phyloP scores from a whole-genome alignment of 2,888 invertebrate genomes.

The Diabrotica balteata region DNA sequence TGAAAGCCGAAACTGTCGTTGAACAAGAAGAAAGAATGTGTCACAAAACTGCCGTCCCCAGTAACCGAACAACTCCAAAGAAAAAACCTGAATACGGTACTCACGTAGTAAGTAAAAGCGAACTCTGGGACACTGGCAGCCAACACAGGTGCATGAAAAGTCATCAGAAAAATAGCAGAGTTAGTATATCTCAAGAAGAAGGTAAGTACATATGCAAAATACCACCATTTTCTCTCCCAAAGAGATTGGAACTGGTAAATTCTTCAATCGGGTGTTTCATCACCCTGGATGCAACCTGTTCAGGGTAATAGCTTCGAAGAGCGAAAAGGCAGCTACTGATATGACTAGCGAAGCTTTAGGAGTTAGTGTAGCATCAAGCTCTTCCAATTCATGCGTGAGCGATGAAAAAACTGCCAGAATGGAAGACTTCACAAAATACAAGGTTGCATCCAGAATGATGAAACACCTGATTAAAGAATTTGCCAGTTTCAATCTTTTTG shows the following conservation, averaged over 20 bases:
- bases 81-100: constrained; percentile 61
- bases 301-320: constrained; percentile 91
- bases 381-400: constrained; percentile 95
- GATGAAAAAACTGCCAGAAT: constrained; percentile 94
- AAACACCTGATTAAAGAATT: constrained; percentile 97
- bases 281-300: no score
- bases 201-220: no score
- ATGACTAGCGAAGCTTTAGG: constrained; percentile 96
- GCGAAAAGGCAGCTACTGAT: constrained; percentile 87
- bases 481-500: constrained; percentile 94
- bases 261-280: no score
- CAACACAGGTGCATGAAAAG: constrained; percentile 57
- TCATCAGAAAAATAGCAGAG: constrained; percentile 54
- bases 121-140: constrained; percentile 60
- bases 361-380: constrained; percentile 94
- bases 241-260: no score
- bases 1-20: constrained; percentile 50
- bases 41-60: constrained; percentile 52
- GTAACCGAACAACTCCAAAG: constrained; percentile 57
- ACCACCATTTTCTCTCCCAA: no score
- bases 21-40: constrained; percentile 44
- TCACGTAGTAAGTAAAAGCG: constrained; percentile 60
- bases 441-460: constrained; percentile 96
- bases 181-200: constrained; percentile 54
- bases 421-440: constrained; percentile 94